These are phyloP conservation scores for Hyposmocoma kahamanoa DNA, from an alignment of 1,140 invertebrate genomes.

Conservation along the genomic window DNA sequence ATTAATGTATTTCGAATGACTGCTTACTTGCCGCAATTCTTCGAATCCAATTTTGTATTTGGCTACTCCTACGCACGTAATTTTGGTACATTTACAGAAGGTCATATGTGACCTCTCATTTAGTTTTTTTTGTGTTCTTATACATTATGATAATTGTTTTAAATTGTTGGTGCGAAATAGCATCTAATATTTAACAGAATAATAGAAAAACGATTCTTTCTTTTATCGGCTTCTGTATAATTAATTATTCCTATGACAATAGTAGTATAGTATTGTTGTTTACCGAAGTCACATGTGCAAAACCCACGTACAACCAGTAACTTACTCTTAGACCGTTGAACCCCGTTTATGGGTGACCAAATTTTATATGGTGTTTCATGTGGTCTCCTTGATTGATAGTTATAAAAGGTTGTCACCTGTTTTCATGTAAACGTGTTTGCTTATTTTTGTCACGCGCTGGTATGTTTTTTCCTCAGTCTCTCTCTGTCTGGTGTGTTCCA, in stretches of 20 bases:
- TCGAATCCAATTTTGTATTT: conserved; percentile 57
- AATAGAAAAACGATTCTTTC: no score
- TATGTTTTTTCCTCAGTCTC: conserved; percentile 27
- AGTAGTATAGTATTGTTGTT: no score
- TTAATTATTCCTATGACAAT: no score
- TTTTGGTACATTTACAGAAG: conserved; percentile 30
- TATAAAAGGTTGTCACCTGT: conserved; percentile 6
- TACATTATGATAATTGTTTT: no score
- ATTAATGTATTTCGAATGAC: conserved; percentile 39
- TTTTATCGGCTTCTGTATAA: no score
- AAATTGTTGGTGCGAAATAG: no score
- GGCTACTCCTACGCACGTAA: conserved; percentile 47
- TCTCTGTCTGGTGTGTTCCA: conserved; percentile 23
- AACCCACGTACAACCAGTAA: no score
- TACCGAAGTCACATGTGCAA: no score
- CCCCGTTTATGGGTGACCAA: conserved; percentile 13
- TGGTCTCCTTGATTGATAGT: conserved; percentile 15
- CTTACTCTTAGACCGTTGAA: conserved; percentile 15
- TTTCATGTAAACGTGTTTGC: conserved; percentile 12
- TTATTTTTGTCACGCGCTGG: not conserved
- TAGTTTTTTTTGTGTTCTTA: no score
- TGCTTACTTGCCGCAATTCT: conserved; percentile 40
- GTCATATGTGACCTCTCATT: conserved; percentile 26
- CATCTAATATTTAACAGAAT: no score
- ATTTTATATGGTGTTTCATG: conserved; percentile 4